A percentile compares a stretch with the other conserved stretches of the same genome.
Conservation (phyloP, 2,797 vertebrate genomes). For the Enteromius unitaeniatus region DNA sequence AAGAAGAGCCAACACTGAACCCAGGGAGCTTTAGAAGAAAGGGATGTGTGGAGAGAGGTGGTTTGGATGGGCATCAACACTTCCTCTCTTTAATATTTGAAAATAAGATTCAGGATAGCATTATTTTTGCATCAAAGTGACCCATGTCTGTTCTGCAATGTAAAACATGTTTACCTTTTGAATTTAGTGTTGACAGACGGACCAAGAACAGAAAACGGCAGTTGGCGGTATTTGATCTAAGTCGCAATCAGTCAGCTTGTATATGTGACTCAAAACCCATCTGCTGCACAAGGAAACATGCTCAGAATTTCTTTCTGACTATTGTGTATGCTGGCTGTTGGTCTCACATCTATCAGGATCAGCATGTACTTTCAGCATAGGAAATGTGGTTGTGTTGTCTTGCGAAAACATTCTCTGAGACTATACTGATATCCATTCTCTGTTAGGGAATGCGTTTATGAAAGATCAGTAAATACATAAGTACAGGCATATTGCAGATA, state of each 20-base stretch:
- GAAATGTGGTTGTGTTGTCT: neutral
- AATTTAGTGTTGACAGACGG: neutral
- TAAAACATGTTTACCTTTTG: slow-evolving; percentile 13
- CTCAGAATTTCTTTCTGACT: slow-evolving; percentile 5
- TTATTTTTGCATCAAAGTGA: slow-evolving; percentile 5
- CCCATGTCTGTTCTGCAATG: neutral
- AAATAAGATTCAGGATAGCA: neutral
- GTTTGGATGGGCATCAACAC: neutral
- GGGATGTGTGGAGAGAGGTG: neutral
- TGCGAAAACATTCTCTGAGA: neutral
- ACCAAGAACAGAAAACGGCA: neutral
- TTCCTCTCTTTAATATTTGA: slow-evolving; percentile 18
- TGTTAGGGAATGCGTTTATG: neutral
- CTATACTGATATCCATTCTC: neutral
- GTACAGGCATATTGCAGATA: neutral
- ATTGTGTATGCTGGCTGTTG: neutral
- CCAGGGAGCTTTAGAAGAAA: neutral
- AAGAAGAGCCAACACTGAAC: neutral
- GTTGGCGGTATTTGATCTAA: neutral
- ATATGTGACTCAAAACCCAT: neutral
- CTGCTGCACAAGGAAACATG: slow-evolving; percentile 5
- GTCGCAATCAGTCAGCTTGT: neutral
- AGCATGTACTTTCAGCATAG: neutral
- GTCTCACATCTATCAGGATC: slow-evolving; percentile 1
- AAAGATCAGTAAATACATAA: neutral